phyloP scores from a whole-genome alignment of 2,888 invertebrate genomes.

The Diadegma fenestrale region DNA sequence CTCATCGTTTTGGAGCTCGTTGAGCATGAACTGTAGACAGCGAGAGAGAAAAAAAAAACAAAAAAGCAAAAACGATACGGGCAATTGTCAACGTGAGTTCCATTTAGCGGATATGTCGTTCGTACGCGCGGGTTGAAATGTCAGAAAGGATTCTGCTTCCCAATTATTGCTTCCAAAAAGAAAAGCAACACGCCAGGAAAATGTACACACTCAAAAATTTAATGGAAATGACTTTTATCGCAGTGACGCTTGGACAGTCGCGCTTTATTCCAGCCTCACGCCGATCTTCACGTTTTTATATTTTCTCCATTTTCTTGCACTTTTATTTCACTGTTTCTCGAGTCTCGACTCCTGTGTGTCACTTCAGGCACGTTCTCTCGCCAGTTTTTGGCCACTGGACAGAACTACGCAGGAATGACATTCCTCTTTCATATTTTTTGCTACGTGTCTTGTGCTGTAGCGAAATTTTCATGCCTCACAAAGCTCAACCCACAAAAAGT shows the following conservation, averaged over 20 bases:
- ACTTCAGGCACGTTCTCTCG: constrained; percentile 3
- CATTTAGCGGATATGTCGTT: background rate
- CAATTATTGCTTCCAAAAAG: too few relatives aligned
- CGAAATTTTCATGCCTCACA: background rate
- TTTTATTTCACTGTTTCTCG: constrained; percentile 12
- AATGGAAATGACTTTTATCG: background rate
- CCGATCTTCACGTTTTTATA: background rate
- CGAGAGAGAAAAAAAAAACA: background rate
- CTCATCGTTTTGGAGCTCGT: background rate
- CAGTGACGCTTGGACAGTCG: background rate
- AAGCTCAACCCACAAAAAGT: background rate
- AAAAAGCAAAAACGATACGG: background rate
- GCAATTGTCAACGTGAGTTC: background rate
- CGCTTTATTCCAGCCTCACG: background rate
- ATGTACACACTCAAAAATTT: background rate
- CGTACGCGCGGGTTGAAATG: background rate
- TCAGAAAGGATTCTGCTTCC: background rate
- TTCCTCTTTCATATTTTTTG: background rate
- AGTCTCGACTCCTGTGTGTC: background rate
- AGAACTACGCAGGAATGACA: constrained; percentile 29
- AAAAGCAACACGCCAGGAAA: too few relatives aligned
- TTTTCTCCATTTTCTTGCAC: background rate
- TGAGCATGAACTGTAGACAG: background rate
- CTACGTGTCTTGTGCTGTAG: background rate
- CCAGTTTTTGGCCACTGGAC: constrained; percentile 37